Evolutionary conservation across 1,140 invertebrate species (phyloP), one percentile per base, ranked within the genome.

Genomic region (Scylla paramamosain): DNA sequence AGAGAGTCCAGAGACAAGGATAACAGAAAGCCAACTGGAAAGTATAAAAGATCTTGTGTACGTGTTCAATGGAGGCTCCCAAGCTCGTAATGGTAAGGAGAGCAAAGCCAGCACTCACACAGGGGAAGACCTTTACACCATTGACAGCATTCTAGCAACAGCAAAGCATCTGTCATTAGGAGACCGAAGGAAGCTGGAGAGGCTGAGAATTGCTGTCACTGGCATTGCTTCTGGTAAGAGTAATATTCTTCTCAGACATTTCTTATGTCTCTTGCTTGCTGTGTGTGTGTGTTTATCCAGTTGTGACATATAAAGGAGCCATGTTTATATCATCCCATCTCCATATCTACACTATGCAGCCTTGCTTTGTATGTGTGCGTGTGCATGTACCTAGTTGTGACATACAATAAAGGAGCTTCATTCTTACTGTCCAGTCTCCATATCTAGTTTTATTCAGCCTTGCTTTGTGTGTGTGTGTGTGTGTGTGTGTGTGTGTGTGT

Each of bases 11-110:
- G 32, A n/a, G 4, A 31, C 45, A 48, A 46, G 84, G 45, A 46
- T 93, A 25, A 25, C 83, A 31, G 46, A 93, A 52, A 25, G n/a
- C n/a, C 92, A 93, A 20, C 32, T 3, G 6, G 59, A 87, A 39
- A 87, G n/a, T 45, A 52, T 93, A 20, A 28, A 29, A 39, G 48
- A 59, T 25, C 86, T 93, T 8, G 10, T 89, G 1, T 46, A 28
- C 16, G 20, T 90, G 16, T 90, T 46, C 7, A n/a, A 25, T 46
- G 88, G 20, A 46, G 39, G 82, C 12, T 59, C 48, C 46, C 48
- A 52, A 59, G 28, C 59, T 20, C 20, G n/a, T 46, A 48, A 59
- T 52, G 92, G 32, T 32, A 31, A 20, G 86, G 16, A 28, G 31
- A 32, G 29, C 25, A 93, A 48, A 10, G 67, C 29, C 67, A 28